A percentile compares a stretch with the other conserved stretches of the same genome.
These are phyloP conservation scores for Aplocera efformata DNA, from an alignment of 2,888 invertebrate genomes.

Conservation along the genomic window DNA sequence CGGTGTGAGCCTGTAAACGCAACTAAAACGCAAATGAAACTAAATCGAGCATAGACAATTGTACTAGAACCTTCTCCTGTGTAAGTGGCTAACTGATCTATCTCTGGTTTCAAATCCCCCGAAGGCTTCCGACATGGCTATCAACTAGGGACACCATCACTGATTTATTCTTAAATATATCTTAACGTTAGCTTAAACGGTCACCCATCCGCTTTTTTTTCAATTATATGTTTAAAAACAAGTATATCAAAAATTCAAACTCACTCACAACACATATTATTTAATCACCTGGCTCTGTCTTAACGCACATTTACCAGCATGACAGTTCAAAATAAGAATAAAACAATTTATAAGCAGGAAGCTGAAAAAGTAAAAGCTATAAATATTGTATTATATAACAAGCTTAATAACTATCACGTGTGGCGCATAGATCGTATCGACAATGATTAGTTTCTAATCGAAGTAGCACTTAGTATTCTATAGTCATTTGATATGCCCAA, in stretches of 20 bases:
- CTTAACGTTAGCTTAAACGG: too few relatives aligned
- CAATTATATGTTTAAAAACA: too few relatives aligned
- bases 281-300: not conserved
- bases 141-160: too few relatives aligned
- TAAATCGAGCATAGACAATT: too few relatives aligned
- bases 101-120: too few relatives aligned
- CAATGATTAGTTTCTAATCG: conserved; percentile 34
- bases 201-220: too few relatives aligned
- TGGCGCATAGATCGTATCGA: conserved; percentile 19
- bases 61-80: too few relatives aligned
- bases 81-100: too few relatives aligned
- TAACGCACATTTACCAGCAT: conserved; percentile 16
- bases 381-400: conserved; percentile 24
- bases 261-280: not conserved
- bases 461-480: conserved; percentile 36
- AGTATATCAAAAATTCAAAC: not conserved
- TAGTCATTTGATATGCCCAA: conserved; percentile 27
- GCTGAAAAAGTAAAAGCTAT: conserved; percentile 32
- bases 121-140: too few relatives aligned
- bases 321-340: conserved; percentile 18
- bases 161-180: too few relatives aligned
- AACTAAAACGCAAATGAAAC: too few relatives aligned
- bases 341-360: conserved; percentile 25
- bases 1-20: too few relatives aligned
- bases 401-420: conserved; percentile 20